Evolutionary conservation across 2,113 vertebrate species (phyloP).

Genomic region (Pluvialis apricaria): DNA sequence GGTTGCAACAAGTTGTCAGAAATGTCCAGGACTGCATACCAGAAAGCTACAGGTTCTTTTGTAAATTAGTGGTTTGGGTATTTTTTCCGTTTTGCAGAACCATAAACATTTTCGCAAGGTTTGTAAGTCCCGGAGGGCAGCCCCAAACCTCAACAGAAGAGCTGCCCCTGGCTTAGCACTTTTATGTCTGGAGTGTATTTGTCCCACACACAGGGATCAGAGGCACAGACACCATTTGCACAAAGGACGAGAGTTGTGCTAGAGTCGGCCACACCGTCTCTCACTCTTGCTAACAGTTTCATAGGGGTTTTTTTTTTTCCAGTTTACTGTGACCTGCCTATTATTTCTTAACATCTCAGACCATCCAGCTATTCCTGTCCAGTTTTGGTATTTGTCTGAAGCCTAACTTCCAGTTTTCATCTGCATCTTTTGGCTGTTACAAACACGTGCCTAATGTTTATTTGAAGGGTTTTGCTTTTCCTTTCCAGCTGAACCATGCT

Average conservation of each 20-base stretch:
- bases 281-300: background rate
- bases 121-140: background rate
- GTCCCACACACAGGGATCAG: accelerated
- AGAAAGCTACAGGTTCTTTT: background rate
- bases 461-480: background rate
- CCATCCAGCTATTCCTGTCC: background rate
- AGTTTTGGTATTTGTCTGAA: background rate
- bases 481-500: background rate
- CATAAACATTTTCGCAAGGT: background rate
- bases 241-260: background rate
- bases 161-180: background rate
- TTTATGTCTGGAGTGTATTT: background rate
- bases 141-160: background rate
- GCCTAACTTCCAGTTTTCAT: background rate
- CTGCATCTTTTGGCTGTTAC: background rate
- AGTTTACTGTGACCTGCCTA: background rate
- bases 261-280: background rate
- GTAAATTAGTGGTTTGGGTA: background rate
- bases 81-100: background rate
- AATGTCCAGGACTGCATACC: accelerated
- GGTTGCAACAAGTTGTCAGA: background rate
- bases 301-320: background rate
- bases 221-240: background rate
- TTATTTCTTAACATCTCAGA: background rate
- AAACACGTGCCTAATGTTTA: background rate